Conservation (phyloP, 2,797 vertebrate genomes). For the Acrocephalus scirpaceus region DNA sequence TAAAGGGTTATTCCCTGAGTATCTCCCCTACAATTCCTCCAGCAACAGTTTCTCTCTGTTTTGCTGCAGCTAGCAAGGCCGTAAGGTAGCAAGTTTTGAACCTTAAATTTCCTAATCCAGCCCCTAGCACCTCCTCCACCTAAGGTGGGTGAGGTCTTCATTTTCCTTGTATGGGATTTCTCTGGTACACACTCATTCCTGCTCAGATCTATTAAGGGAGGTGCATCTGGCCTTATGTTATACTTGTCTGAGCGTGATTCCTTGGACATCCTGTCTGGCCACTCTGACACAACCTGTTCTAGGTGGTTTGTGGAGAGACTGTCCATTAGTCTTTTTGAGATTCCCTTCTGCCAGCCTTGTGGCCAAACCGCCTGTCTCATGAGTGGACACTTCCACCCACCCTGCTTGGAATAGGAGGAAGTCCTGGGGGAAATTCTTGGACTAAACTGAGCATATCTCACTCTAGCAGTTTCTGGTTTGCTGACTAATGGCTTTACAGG, state of each 20-base stretch:
- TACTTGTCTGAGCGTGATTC: fast-evolving
- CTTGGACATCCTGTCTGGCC: neutral
- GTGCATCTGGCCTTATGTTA: neutral
- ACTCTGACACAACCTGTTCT: neutral
- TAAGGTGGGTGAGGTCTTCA: neutral
- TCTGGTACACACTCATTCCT: neutral
- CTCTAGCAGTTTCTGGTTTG: neutral
- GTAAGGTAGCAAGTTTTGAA: neutral
- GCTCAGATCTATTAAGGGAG: neutral
- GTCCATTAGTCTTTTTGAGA: neutral
- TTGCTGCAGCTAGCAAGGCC: neutral
- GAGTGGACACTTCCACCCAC: fast-evolving
- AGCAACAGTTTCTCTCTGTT: neutral
- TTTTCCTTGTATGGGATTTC: neutral
- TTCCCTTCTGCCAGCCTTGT: neutral
- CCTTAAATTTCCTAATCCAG: neutral
- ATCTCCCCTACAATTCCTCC: neutral
- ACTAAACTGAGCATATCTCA: neutral
- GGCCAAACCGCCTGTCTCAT: neutral
- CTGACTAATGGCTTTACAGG: neutral
- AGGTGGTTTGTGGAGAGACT: neutral
- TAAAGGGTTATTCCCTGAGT: neutral
- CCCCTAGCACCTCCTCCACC: neutral
- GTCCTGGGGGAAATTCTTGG: neutral
- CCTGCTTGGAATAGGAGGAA: neutral